phyloP scores from a whole-genome alignment of 2,888 invertebrate species.

The Drosophila fungiperda region DNA sequence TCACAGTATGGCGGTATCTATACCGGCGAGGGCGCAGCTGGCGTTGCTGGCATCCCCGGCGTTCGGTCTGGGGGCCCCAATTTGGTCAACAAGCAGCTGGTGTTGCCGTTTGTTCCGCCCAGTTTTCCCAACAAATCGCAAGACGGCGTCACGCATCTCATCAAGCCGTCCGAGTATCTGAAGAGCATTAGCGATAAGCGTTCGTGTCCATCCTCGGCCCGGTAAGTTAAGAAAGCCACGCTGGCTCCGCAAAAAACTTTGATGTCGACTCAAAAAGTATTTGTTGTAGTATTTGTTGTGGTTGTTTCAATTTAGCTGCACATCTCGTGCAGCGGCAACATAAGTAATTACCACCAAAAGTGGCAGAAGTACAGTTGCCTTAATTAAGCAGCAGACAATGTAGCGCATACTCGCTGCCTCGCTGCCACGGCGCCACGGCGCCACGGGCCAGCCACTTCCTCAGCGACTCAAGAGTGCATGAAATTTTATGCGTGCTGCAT shows the following conservation, averaged over 20 bases:
- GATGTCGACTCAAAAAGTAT: constrained; percentile 19
- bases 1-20: constrained; percentile 78
- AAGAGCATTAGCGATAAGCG: constrained; percentile 91
- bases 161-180: constrained; percentile 96
- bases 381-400: constrained; percentile 60
- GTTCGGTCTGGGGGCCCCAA: constrained; percentile 86
- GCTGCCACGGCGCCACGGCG: too few species aligned
- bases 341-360: constrained; percentile 65
- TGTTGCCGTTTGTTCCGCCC: constrained; percentile 95
- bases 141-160: constrained; percentile 92
- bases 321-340: constrained; percentile 67
- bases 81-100: constrained; percentile 94
- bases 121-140: constrained; percentile 90
- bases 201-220: constrained; percentile 86
- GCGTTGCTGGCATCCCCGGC: constrained; percentile 58
- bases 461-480: constrained; percentile 75
- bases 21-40: constrained; percentile 37
- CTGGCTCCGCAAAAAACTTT: not conserved
- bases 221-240: constrained; percentile 79
- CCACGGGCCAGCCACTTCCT: constrained; percentile 50
- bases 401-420: constrained; percentile 16
- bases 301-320: constrained; percentile 51
- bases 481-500: constrained; percentile 81
- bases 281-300: constrained; percentile 20
- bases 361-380: constrained; percentile 70